Evolutionary conservation across 2,797 vertebrate genomes (phyloP).

Genomic region (Emydoidea blandingii): DNA sequence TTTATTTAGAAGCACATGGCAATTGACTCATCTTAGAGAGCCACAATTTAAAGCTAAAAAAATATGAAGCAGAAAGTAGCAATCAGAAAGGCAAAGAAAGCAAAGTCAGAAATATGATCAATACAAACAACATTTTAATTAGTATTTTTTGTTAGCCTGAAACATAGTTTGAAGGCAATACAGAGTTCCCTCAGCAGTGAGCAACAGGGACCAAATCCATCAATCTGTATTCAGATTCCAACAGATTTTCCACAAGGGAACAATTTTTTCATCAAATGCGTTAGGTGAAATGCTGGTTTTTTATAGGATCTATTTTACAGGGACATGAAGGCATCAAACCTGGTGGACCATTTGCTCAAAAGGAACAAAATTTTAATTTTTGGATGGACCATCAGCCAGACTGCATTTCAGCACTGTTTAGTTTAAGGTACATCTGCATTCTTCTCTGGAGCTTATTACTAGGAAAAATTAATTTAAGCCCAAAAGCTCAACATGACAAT

Average conservation of each 20-base stretch:
- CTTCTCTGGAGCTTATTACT: not conserved
- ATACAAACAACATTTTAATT: not conserved
- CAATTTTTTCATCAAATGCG: not conserved
- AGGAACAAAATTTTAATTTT: not conserved
- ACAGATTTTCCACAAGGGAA: not conserved
- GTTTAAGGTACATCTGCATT: not conserved
- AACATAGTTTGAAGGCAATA: not conserved
- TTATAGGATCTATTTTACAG: not conserved
- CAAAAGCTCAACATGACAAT: not conserved
- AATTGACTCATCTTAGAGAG: not conserved
- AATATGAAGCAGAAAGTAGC: not conserved
- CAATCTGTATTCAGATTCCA: not conserved
- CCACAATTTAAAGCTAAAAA: conserved; percentile 1
- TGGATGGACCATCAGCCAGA: not conserved
- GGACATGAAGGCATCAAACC: not conserved
- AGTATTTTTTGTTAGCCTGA: not conserved
- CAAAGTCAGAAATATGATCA: not conserved
- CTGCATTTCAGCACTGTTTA: not conserved
- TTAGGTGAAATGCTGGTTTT: not conserved
- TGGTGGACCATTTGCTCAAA: not conserved
- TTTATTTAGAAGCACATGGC: not conserved
- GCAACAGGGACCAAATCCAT: not conserved
- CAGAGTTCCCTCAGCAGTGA: not conserved
- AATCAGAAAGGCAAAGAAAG: conserved; percentile 3
- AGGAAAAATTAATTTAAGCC: not conserved